These are phyloP conservation scores for Caenorhabditis angaria DNA, from an alignment of 2,888 invertebrate species.

Conservation along the genomic window DNA sequence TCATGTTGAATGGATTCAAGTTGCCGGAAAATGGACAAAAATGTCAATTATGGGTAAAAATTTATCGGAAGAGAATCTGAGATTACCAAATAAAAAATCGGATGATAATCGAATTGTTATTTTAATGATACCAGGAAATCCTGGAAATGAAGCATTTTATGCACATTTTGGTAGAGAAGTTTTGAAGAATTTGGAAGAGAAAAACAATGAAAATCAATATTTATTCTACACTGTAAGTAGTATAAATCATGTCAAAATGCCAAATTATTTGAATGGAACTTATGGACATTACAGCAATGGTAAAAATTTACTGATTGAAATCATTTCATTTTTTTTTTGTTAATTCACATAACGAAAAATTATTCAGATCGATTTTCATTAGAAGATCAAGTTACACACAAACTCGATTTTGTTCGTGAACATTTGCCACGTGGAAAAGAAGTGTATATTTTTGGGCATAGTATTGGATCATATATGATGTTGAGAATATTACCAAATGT, in stretches of 20 bases:
- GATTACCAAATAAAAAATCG: constrained; percentile 19
- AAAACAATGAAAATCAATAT: constrained; percentile 28
- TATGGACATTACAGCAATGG: not conserved
- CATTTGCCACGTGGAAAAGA: constrained; percentile 49
- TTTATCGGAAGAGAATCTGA: constrained; percentile 44
- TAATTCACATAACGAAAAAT: no score
- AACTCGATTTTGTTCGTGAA: constrained; percentile 59
- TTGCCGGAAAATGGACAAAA: constrained; percentile 62
- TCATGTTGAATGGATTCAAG: constrained; percentile 55
- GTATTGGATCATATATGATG: constrained; percentile 66
- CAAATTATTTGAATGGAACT: constrained; percentile 28
- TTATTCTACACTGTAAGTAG: constrained; percentile 63
- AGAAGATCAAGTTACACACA: constrained; percentile 62
- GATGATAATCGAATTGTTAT: constrained; percentile 50
- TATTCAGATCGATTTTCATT: constrained; percentile 62
- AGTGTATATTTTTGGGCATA: constrained; percentile 62
- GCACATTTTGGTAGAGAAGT: constrained; percentile 59
- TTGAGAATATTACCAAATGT: constrained; percentile 53
- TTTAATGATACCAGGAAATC: constrained; percentile 65
- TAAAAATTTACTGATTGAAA: not conserved
- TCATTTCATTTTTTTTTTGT: not conserved
- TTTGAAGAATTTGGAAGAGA: constrained; percentile 35
- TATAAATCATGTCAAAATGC: constrained; percentile 64
- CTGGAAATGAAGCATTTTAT: constrained; percentile 67
- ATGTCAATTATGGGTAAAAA: constrained; percentile 60